phyloP scores from a whole-genome alignment of 2,888 invertebrate genomes.

The Teinopalpus imperialis region DNA sequence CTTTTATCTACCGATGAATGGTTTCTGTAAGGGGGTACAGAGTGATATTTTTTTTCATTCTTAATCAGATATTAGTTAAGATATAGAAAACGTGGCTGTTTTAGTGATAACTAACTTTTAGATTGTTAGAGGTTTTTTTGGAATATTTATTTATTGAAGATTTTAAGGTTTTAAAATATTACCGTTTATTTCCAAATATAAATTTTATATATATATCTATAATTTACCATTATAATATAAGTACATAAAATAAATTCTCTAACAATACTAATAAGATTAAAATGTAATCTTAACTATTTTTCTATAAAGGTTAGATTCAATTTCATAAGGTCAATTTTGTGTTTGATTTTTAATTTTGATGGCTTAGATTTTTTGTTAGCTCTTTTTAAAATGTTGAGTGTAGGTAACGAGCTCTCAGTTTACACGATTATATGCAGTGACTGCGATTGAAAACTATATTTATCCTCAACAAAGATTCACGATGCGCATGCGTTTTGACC shows the following conservation, averaged over 20 bases:
- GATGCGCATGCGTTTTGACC: too few relatives aligned
- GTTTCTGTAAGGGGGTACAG: too few relatives aligned
- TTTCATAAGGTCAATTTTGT: background rate
- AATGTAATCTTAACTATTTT: background rate
- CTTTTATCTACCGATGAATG: too few relatives aligned
- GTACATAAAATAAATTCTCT: background rate
- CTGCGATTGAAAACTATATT: too few relatives aligned
- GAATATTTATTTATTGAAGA: slow-evolving; percentile 12
- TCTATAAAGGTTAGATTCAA: slow-evolving; percentile 10
- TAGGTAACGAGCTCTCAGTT: too few relatives aligned
- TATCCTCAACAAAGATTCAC: too few relatives aligned
- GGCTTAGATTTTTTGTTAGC: too few relatives aligned
- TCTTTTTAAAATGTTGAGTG: too few relatives aligned
- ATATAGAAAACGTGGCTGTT: slow-evolving; percentile 23
- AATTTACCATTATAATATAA: background rate
- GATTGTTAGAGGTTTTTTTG: slow-evolving; percentile 11
- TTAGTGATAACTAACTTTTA: slow-evolving; percentile 8
- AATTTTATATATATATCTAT: slow-evolving; percentile 2
- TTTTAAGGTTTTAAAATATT: slow-evolving; percentile 1
- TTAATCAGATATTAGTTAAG: slow-evolving; percentile 9
- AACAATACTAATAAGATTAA: background rate
- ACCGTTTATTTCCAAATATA: slow-evolving; percentile 8
- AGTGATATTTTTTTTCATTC: too few relatives aligned
- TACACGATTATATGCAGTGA: too few relatives aligned
- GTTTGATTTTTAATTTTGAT: too few relatives aligned